Evolutionary conservation across 2,888 invertebrate species (phyloP).

Genomic region (Geophilus truncorum): DNA sequence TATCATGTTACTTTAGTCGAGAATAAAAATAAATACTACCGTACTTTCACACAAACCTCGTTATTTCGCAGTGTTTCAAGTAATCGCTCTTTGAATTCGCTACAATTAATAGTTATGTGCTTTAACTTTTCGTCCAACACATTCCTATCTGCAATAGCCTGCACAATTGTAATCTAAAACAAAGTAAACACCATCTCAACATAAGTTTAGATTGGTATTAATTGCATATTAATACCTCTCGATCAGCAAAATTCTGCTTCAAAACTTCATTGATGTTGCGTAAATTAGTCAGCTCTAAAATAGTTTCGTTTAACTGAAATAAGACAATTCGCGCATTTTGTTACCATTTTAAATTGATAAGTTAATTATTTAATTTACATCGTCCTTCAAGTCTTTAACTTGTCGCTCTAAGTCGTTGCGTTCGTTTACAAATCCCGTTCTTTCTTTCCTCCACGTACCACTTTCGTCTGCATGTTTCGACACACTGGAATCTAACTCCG

Average conservation of each 20-base stretch:
- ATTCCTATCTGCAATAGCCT: neutral
- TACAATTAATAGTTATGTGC: neutral
- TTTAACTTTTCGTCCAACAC: neutral
- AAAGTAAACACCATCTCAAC: no score
- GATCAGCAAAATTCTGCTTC: neutral
- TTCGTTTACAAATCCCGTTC: neutral
- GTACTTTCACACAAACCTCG: neutral
- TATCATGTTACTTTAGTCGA: neutral
- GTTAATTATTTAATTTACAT: neutral
- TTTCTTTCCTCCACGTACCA: neutral
- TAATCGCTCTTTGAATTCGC: neutral
- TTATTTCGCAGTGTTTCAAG: slow-evolving; percentile 13
- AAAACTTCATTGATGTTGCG: neutral
- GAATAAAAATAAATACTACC: neutral
- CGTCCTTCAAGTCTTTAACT: neutral
- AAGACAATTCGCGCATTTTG: neutral
- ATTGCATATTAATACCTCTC: slow-evolving; percentile 5
- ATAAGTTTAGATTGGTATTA: no score
- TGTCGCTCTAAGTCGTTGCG: neutral
- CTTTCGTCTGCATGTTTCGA: neutral
- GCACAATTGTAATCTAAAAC: neutral
- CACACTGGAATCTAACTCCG: neutral
- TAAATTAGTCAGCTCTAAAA: neutral
- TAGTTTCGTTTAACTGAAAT: slow-evolving; percentile 9
- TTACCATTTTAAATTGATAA: neutral